Base-by-base conservation (phyloP, 2,888 invertebrate genomes). In the Meghimatium bilineatum region DNA sequence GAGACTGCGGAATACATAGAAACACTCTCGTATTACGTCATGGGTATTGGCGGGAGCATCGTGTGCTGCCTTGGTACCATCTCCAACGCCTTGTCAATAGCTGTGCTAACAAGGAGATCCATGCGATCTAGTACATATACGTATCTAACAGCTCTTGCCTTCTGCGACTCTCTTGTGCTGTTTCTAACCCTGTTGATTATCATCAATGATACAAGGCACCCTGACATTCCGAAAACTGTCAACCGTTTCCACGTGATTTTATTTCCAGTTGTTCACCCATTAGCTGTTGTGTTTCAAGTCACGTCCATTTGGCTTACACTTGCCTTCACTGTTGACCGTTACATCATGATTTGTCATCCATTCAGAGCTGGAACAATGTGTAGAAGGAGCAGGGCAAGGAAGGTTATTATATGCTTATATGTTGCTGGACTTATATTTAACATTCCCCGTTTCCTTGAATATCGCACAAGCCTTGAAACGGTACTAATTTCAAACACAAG, bases 281-380 rank as follows among this genome's bases (percentile, higher is more conserved):
- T 89, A 1, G 92, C 92, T n/a, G 88, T 93, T 60, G 91, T 92
- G 32, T 92, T 92, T 85, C 93, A 93, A 82, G 92, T 93, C 80
- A 92, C 91, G 0, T 93, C 93, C 38, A 90, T 93, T 52, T 93
- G 93, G 93, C 88, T 93, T 83, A 93, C 93, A 0, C 86, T 93
- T 29, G 93, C 92, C 10, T 93, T 93, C 87, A 93, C 93, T 0
- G 92, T 93, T n/a, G 93, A 93, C 85, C 89, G 93, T 10, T 93
- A 93, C 86, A 92, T 93, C 75, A 93, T 93, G 93, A 93, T 93
- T 52, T 93, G 93, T 82, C 93, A 93, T 81, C 93, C 93, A 10
- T 93, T 93, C 85, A 86, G 89, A 49, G 92, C 93, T 0, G 92
- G 92, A 82, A 88, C 89, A 26, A 89, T 91, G 89, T 93, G 93